A percentile compares a stretch with the other conserved stretches of the same genome.
Evolutionary conservation across 2,888 invertebrate genomes (phyloP).

Genomic region (Lypha dubia): DNA sequence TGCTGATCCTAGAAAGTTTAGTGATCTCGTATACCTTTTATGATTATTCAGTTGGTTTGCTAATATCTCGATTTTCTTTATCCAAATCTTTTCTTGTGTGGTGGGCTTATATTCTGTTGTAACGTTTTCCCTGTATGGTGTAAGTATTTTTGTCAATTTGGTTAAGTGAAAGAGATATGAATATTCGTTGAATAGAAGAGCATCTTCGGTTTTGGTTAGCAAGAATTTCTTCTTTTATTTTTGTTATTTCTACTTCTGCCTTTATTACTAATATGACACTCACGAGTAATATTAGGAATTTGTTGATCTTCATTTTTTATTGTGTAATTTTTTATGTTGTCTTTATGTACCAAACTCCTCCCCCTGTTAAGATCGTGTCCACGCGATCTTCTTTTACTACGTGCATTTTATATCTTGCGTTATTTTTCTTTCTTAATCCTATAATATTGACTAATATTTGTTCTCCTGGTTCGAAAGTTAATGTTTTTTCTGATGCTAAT

Average conservation of each 20-base stretch:
- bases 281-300: slow-evolving; percentile 34
- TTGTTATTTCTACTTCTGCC: slow-evolving; percentile 13
- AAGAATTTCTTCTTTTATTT: too few species aligned
- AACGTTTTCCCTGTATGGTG: slow-evolving; percentile 12
- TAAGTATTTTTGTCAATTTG: slow-evolving; percentile 31
- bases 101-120: slow-evolving; percentile 3
- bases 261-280: slow-evolving; percentile 5
- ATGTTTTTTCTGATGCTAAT: slow-evolving; percentile 2
- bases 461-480: slow-evolving; percentile 8
- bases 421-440: too few species aligned
- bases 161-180: slow-evolving; percentile 35
- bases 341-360: slow-evolving; percentile 10
- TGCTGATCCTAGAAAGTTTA: slow-evolving; percentile 27
- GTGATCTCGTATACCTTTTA: slow-evolving; percentile 16
- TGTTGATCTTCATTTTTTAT: not conserved
- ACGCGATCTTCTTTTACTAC: too few species aligned
- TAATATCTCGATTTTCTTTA: slow-evolving; percentile 11
- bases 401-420: not conserved
- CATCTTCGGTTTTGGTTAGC: slow-evolving; percentile 27
- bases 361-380: slow-evolving; percentile 7
- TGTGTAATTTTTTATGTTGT: slow-evolving; percentile 28
- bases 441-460: not conserved
- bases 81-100: slow-evolving; percentile 9
- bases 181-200: slow-evolving; percentile 6
- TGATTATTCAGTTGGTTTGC: slow-evolving; percentile 23